These are phyloP conservation scores for Florisuga fusca DNA, from an alignment of 2,797 vertebrate species.

Conservation along the genomic window DNA sequence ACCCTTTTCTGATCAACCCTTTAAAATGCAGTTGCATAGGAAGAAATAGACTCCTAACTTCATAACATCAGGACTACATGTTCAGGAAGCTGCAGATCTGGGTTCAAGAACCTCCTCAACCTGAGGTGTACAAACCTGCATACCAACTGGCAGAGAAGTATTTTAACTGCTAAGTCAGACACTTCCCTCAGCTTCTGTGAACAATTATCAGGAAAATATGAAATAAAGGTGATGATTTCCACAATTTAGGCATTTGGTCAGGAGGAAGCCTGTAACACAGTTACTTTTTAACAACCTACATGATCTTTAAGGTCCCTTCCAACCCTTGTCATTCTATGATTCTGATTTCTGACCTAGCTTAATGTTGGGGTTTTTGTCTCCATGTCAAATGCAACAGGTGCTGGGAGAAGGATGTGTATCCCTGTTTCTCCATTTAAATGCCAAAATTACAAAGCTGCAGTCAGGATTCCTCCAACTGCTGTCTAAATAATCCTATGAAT, in stretches of 20 bases:
- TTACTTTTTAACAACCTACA: not conserved
- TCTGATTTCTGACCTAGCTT: not conserved
- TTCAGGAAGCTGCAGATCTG: not conserved
- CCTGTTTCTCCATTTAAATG: not conserved
- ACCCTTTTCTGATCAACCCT: not conserved
- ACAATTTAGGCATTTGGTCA: not conserved
- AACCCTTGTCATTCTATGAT: no score
- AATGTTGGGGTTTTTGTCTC: not conserved
- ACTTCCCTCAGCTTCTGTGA: not conserved
- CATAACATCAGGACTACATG: fast-evolving
- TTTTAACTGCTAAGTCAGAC: not conserved
- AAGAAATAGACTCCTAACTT: not conserved
- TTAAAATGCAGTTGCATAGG: not conserved
- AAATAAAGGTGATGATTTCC: not conserved
- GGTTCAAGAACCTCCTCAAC: not conserved
- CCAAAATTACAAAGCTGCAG: not conserved
- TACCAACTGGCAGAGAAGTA: not conserved
- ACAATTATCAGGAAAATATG: not conserved
- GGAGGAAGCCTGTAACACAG: not conserved
- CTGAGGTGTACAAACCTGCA: not conserved
- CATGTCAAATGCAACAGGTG: not conserved
- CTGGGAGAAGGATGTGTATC: not conserved
- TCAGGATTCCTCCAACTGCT: not conserved
- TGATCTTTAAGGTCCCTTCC: no score
- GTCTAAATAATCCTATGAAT: not conserved